Evolutionary conservation across 2,888 invertebrate species (phyloP).

Genomic region (Eupithecia subumbrata): DNA sequence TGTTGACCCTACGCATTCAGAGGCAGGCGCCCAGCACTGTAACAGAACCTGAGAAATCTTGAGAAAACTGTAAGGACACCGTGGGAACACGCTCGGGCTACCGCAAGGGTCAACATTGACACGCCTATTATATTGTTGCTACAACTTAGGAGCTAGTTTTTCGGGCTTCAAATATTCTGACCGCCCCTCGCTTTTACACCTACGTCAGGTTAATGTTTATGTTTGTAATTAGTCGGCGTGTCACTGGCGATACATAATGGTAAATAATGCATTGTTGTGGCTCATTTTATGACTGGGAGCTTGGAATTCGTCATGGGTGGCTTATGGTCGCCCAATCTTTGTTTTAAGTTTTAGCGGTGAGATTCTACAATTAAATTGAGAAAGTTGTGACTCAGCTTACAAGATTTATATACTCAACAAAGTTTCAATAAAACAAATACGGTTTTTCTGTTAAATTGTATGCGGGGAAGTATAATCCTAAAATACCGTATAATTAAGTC

Average conservation of each 20-base stretch:
- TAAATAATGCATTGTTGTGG: slow-evolving; percentile 83
- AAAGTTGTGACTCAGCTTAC: neutral
- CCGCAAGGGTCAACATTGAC: slow-evolving; percentile 76
- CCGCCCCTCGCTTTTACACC: slow-evolving; percentile 77
- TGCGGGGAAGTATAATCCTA: neutral
- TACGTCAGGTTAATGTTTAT: slow-evolving; percentile 73
- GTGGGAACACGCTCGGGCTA: slow-evolving; percentile 73
- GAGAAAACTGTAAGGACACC: slow-evolving; percentile 70
- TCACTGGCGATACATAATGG: slow-evolving; percentile 81
- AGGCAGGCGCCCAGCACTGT: slow-evolving; percentile 71
- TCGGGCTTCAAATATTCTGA: slow-evolving; percentile 59
- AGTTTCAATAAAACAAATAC: neutral
- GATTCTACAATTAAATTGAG: slow-evolving; percentile 20
- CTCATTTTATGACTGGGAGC: slow-evolving; percentile 74
- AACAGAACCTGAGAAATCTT: slow-evolving; percentile 71
- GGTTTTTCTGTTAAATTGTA: neutral
- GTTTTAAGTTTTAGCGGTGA: slow-evolving; percentile 44
- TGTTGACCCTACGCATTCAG: slow-evolving; percentile 69
- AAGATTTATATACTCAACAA: slow-evolving; percentile 4
- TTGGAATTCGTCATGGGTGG: slow-evolving; percentile 80
- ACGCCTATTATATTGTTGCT: slow-evolving; percentile 62
- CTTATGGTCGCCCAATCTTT: slow-evolving; percentile 55
- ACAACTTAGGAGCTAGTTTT: slow-evolving; percentile 65
- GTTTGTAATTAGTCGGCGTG: slow-evolving; percentile 79
- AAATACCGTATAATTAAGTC: neutral